Conservation (phyloP, 2,113 vertebrate species). For the Sialia sialis region DNA sequence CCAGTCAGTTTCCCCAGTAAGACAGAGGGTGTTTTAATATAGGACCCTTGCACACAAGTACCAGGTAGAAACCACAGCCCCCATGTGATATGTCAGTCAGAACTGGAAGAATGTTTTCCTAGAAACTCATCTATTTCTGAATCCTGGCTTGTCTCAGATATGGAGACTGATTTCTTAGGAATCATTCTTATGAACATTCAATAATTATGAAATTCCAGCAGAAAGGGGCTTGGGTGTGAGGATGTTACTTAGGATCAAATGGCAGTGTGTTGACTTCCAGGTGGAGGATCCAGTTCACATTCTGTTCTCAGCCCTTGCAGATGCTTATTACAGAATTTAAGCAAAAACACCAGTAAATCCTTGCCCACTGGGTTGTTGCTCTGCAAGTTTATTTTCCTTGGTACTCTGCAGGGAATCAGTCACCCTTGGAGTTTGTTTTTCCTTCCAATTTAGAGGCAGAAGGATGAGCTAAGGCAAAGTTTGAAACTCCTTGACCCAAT, state of each 20-base stretch:
- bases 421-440: slow-evolving; percentile 30
- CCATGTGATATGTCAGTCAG: not conserved
- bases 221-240: not conserved
- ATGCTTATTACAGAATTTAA: not conserved
- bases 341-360: not conserved
- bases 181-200: not conserved
- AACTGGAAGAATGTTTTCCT: not conserved
- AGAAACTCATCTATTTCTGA: not conserved
- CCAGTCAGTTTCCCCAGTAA: not conserved
- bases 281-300: not conserved
- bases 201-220: not conserved
- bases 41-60: not conserved
- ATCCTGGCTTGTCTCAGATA: not conserved
- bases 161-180: not conserved
- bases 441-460: not conserved
- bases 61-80: not conserved
- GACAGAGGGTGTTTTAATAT: not conserved
- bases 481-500: slow-evolving; percentile 9
- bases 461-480: not conserved
- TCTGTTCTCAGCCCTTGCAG: not conserved
- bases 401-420: not conserved
- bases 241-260: not conserved
- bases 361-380: not conserved
- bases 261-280: not conserved
- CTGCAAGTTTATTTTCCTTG: slow-evolving; percentile 23